Conservation (phyloP, 2,113 vertebrate species). For the Oryzias celebensis region DNA sequence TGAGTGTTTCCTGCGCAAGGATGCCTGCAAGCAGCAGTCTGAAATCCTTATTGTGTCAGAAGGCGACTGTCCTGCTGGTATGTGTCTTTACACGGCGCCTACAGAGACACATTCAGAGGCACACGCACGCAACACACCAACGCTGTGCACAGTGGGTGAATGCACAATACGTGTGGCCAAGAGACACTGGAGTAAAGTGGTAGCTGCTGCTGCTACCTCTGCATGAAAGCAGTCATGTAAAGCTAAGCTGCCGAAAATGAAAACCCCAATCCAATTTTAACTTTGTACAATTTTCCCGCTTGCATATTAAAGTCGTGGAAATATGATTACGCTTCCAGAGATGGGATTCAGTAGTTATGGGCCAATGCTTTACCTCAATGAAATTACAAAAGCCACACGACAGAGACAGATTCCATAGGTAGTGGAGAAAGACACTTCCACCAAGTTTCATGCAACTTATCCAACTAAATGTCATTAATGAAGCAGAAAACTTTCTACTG, state of each 20-base stretch:
- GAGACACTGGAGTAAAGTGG: background rate
- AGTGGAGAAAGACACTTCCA: constrained; percentile 32
- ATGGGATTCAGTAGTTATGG: constrained; percentile 1
- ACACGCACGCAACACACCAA: background rate
- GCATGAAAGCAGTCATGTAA: constrained; percentile 2
- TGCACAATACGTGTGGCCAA: constrained; percentile 4
- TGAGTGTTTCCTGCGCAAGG: constrained; percentile 93
- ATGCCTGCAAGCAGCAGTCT: constrained; percentile 97
- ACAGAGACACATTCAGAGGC: background rate
- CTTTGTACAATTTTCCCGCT: background rate
- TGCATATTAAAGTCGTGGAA: constrained; percentile 12
- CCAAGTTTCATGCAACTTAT: constrained; percentile 15
- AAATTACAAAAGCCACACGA: constrained; percentile 8
- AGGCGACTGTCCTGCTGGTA: constrained; percentile 93
- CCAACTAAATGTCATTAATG: background rate
- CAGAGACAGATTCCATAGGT: constrained; percentile 11
- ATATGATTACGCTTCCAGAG: constrained; percentile 5
- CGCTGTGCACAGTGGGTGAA: constrained; percentile 7
- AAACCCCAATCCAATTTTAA: constrained; percentile 11
- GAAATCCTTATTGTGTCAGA: constrained; percentile 92
- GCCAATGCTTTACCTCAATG: constrained; percentile 19
- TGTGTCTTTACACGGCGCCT: constrained; percentile 41
- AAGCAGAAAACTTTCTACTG: constrained; percentile 23
- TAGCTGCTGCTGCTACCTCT: background rate
- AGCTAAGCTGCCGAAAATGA: background rate